These are phyloP conservation scores for Rhynchopsitta pachyrhyncha DNA, from an alignment of 2,113 vertebrate species.

Conservation along the genomic window DNA sequence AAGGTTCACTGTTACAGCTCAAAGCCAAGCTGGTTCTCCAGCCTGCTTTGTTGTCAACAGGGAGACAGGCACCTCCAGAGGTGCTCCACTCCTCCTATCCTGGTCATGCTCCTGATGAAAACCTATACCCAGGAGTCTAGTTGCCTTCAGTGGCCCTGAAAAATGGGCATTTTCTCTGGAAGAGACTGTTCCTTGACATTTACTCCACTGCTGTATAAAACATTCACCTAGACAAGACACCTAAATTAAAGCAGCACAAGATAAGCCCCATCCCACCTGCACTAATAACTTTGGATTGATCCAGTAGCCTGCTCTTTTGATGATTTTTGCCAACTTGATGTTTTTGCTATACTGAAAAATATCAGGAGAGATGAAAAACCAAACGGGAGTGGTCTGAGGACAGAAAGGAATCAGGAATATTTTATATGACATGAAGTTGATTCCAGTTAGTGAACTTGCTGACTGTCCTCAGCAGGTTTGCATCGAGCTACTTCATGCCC, in stretches of 20 bases:
- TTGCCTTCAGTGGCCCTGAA: not conserved
- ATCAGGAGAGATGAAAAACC: not conserved
- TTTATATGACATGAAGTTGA: fast-evolving
- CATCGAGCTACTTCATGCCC: not conserved
- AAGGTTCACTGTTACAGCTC: not conserved
- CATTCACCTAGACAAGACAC: not conserved
- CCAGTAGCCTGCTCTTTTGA: not conserved
- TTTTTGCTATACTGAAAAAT: not conserved
- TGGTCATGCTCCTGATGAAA: not conserved
- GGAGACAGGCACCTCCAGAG: not conserved
- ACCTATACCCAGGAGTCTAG: not conserved
- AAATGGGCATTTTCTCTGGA: not conserved
- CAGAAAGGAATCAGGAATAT: not conserved
- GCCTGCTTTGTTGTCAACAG: not conserved
- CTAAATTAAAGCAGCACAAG: not conserved
- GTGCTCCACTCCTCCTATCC: not conserved
- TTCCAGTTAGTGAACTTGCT: not conserved
- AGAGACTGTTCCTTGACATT: not conserved
- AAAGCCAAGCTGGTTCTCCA: not conserved
- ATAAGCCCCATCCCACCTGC: not conserved
- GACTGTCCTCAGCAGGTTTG: not conserved
- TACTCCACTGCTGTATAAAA: not conserved
- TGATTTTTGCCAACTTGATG: not conserved
- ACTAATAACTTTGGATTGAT: not conserved
- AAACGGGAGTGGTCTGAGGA: not conserved